Percentiles rank a stretch among this genome's conserved stretches.
Conservation (phyloP, 1,140 invertebrate genomes). For the Rhyacophila brunnea region DNA sequence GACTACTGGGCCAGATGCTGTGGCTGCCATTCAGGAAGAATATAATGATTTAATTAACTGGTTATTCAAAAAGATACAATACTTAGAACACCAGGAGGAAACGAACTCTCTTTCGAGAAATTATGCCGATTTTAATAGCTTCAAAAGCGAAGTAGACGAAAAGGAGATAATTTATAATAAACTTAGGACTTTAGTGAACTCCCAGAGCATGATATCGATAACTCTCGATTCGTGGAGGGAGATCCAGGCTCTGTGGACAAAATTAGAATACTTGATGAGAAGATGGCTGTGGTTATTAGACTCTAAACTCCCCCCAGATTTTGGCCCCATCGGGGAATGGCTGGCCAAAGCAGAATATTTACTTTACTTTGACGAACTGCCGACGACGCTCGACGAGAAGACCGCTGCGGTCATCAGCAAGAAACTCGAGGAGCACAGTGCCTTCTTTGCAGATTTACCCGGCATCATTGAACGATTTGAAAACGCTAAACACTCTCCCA, state of each 20-base stretch:
- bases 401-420: constrained; percentile 81
- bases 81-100: constrained; percentile 68
- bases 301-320: constrained; percentile 76
- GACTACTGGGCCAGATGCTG: constrained; percentile 64
- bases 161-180: constrained; percentile 69
- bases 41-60: constrained; percentile 78
- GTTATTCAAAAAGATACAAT: constrained; percentile 73
- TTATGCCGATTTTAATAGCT: constrained; percentile 68
- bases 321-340: constrained; percentile 86
- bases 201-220: constrained; percentile 74
- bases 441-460: constrained; percentile 83
- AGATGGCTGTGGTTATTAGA: constrained; percentile 86
- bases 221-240: constrained; percentile 78
- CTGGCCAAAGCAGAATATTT: constrained; percentile 82
- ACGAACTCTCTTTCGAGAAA: constrained; percentile 63
- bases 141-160: constrained; percentile 69
- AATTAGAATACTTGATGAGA: constrained; percentile 72
- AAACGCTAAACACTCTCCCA: constrained; percentile 59
- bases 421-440: constrained; percentile 86
- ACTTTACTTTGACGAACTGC: constrained; percentile 78
- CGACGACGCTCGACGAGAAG: constrained; percentile 78
- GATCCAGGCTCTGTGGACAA: constrained; percentile 73
- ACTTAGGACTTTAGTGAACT: constrained; percentile 72
- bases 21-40: constrained; percentile 75
- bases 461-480: constrained; percentile 75